Percentiles rank a stretch among this genome's conserved stretches.
phyloP scores from a whole-genome alignment of 1,140 invertebrate genomes.

The Meloidogyne floridensis region DNA sequence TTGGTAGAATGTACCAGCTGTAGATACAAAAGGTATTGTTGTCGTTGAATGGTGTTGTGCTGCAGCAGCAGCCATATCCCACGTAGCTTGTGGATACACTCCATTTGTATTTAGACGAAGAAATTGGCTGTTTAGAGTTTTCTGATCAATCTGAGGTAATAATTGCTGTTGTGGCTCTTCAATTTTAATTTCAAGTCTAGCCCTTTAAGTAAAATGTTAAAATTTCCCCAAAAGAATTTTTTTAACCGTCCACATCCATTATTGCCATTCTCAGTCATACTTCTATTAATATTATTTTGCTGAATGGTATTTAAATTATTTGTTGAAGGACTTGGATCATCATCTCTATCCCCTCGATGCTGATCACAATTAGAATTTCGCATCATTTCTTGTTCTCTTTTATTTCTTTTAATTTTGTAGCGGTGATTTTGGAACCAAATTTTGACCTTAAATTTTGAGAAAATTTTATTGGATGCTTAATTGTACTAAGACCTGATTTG shows the following conservation, averaged over 20 bases:
- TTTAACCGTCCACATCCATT: background rate
- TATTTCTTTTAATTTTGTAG: conserved; percentile 74
- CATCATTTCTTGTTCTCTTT: conserved; percentile 72
- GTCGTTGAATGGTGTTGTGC: background rate
- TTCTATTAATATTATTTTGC: background rate
- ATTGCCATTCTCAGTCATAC: background rate
- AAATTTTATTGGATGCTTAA: conserved; percentile 11
- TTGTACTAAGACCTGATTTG: conserved; percentile 77
- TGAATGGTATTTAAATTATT: background rate
- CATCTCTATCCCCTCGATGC: background rate
- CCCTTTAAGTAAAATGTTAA: background rate
- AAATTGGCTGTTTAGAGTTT: background rate
- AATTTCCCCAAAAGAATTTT: too few relatives aligned
- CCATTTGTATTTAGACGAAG: background rate
- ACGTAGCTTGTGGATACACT: background rate
- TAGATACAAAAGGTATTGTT: background rate
- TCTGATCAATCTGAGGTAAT: background rate
- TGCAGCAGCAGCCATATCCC: background rate
- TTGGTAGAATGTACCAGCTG: background rate
- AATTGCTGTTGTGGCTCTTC: background rate
- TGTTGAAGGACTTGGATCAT: background rate
- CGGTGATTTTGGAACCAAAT: conserved; percentile 88
- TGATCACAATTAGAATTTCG: background rate
- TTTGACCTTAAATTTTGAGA: conserved; percentile 80
- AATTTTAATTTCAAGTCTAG: background rate